These are phyloP conservation scores for Limnephilus marmoratus DNA, from an alignment of 2,888 invertebrate genomes.

Conservation along the genomic window DNA sequence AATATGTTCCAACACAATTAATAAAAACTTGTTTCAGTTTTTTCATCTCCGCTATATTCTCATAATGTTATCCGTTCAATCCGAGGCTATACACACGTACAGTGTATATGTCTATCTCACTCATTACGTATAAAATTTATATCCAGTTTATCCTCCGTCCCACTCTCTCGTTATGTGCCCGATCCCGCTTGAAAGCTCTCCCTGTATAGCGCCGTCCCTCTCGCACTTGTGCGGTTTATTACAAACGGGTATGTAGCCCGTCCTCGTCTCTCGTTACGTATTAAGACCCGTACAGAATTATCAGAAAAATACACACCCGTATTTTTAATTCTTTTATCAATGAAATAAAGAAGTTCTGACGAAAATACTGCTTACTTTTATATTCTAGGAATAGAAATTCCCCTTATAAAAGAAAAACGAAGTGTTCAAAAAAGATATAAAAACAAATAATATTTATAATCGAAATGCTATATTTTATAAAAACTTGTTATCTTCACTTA, in stretches of 20 bases:
- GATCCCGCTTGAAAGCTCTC: conserved; percentile 18
- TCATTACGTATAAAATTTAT: conserved; percentile 51
- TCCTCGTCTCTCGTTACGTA: conserved; percentile 55
- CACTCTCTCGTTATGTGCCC: conserved; percentile 35
- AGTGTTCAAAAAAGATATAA: neutral
- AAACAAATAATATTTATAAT: neutral
- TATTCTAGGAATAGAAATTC: neutral
- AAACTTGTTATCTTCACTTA: neutral
- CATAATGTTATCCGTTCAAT: conserved; percentile 27
- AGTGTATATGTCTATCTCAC: conserved; percentile 43
- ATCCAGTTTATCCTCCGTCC: conserved; percentile 13
- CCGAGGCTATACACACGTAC: conserved; percentile 5
- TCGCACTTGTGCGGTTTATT: conserved; percentile 44
- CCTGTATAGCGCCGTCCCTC: conserved; percentile 49
- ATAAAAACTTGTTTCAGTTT: conserved; percentile 34
- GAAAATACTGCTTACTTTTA: neutral
- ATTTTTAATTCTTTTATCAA: conserved; percentile 2
- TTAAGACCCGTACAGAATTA: conserved; percentile 48
- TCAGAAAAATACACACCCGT: conserved; percentile 22
- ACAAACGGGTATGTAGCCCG: conserved; percentile 41
- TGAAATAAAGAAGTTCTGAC: neutral
- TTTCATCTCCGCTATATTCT: conserved; percentile 55
- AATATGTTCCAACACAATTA: conserved; percentile 36
- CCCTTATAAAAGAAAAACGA: neutral
- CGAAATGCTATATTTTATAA: neutral